Evolutionary conservation across 1,140 invertebrate species (phyloP).

Genomic region (Lethocerus indicus): DNA sequence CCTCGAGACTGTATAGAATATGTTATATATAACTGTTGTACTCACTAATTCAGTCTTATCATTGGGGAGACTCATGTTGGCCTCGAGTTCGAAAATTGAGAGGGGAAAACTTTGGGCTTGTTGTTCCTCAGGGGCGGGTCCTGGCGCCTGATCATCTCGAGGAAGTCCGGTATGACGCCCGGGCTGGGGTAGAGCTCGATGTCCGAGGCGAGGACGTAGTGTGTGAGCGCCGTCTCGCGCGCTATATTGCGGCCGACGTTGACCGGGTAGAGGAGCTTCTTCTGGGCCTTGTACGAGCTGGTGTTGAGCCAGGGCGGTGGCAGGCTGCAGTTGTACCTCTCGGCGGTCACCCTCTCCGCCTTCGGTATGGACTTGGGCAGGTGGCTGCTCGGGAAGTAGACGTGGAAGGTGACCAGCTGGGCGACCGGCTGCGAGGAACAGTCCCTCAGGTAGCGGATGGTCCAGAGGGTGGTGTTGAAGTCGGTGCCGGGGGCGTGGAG

Average conservation of each 20-base stretch:
- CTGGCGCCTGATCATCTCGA: constrained; percentile 60
- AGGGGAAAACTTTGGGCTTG: constrained; percentile 61
- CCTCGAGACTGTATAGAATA: too few species aligned
- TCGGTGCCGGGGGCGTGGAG: constrained; percentile 49
- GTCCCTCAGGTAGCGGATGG: constrained; percentile 37
- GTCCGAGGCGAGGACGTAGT: constrained; percentile 72
- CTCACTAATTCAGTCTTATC: constrained; percentile 29
- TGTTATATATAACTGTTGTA: background rate
- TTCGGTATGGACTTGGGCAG: constrained; percentile 45
- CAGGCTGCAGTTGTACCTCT: constrained; percentile 46
- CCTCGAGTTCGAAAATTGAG: constrained; percentile 67
- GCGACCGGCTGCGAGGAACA: constrained; percentile 42
- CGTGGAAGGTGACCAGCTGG: constrained; percentile 64
- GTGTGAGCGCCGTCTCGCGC: constrained; percentile 58
- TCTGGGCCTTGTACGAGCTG: constrained; percentile 58
- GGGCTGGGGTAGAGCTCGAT: constrained; percentile 78
- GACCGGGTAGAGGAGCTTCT: constrained; percentile 68
- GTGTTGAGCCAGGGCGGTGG: constrained; percentile 48
- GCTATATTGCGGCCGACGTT: constrained; percentile 78
- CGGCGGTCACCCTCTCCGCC: constrained; percentile 35
- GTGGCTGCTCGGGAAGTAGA: constrained; percentile 72
- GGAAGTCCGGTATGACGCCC: constrained; percentile 51
- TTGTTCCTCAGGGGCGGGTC: constrained; percentile 42
- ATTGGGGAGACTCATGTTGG: constrained; percentile 30
- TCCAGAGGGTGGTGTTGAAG: constrained; percentile 33